Percentiles rank a stretch among this genome's conserved stretches.
phyloP scores from a whole-genome alignment of 2,888 invertebrate species.

The Ichneumoninae sp. region DNA sequence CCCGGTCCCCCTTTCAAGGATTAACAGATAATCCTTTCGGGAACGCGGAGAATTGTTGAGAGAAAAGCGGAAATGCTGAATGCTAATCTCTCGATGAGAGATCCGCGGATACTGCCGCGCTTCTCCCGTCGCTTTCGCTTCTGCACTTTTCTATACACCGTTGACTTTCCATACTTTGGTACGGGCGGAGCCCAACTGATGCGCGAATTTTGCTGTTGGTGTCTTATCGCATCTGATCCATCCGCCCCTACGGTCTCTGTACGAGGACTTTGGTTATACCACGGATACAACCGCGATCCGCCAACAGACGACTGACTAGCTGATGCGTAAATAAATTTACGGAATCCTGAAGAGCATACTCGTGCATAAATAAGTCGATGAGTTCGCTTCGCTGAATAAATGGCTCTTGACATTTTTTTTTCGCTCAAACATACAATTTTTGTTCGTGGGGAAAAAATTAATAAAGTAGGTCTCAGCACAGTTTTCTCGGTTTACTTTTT shows the following conservation, averaged over 20 bases:
- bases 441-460: neutral
- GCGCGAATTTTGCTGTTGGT: conserved; percentile 35
- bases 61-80: conserved; percentile 83
- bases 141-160: conserved; percentile 42
- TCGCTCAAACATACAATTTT: neutral
- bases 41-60: conserved; percentile 82
- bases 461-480: neutral
- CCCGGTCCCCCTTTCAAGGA: conserved; percentile 75
- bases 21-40: conserved; percentile 83
- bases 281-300: neutral
- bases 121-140: conserved; percentile 38
- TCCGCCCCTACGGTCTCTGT: conserved; percentile 10
- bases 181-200: conserved; percentile 26
- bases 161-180: conserved; percentile 39
- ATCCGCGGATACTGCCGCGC: conserved; percentile 75
- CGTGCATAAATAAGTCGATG: too few species aligned
- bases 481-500: neutral
- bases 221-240: conserved; percentile 28
- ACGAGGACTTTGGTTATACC: neutral
- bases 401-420: too few species aligned
- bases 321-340: conserved; percentile 23
- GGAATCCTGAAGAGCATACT: neutral
- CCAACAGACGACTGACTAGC: conserved; percentile 3
- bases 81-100: conserved; percentile 84
- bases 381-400: too few species aligned